A percentile compares a stretch with the other conserved stretches of the same genome.
Conservation (phyloP, 2,113 vertebrate genomes). For the Erythrolamprus reginae region DNA sequence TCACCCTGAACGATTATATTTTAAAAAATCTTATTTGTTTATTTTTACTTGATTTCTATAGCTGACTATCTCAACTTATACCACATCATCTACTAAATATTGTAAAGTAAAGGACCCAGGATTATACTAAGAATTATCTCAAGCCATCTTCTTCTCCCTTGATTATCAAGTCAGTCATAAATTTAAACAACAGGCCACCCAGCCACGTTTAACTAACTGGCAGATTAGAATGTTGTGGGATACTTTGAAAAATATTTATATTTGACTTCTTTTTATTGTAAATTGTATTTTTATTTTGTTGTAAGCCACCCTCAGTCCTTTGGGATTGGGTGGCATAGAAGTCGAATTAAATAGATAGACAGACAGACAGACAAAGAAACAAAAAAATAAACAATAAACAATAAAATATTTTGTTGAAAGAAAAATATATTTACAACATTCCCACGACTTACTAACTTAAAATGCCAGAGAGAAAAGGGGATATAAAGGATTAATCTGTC, state of each 20-base stretch:
- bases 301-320: too few relatives aligned
- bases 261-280: too few relatives aligned
- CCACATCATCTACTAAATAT: not conserved
- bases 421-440: not conserved
- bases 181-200: not conserved
- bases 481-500: not conserved
- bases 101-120: not conserved
- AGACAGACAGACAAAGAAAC: too few relatives aligned
- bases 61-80: not conserved
- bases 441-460: not conserved
- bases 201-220: not conserved
- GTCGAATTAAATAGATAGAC: too few relatives aligned
- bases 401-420: not conserved
- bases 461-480: not conserved
- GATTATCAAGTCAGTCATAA: not conserved
- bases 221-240: not conserved
- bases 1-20: not conserved
- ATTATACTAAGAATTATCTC: not conserved
- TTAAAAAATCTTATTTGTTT: not conserved
- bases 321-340: too few relatives aligned
- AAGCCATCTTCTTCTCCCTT: not conserved
- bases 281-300: too few relatives aligned
- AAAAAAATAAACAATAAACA: too few relatives aligned
- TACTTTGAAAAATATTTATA: not conserved
- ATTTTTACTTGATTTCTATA: not conserved